phyloP scores from a whole-genome alignment of 2,888 invertebrate species.

The Amphipoea oculea region DNA sequence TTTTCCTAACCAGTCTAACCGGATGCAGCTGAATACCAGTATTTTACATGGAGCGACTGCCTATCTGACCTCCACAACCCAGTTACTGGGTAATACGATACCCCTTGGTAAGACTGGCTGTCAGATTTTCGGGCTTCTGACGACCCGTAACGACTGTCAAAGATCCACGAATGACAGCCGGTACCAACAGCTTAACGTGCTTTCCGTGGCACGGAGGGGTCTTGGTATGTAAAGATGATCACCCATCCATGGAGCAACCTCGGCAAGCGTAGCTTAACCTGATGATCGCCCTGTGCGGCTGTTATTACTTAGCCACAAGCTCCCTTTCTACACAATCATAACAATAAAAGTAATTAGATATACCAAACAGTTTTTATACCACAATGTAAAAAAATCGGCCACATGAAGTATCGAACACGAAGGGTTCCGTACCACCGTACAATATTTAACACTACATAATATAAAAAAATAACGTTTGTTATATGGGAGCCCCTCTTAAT shows the following conservation, averaged over 20 bases:
- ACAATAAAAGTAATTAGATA: not conserved
- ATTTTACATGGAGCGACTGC: too few relatives aligned
- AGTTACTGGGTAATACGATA: not conserved
- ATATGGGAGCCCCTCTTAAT: too few relatives aligned
- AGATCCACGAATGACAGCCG: not conserved
- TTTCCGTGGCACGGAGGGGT: not conserved
- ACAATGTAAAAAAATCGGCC: not conserved
- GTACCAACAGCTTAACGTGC: not conserved
- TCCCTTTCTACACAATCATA: not conserved
- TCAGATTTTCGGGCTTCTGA: too few relatives aligned
- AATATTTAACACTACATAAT: too few relatives aligned
- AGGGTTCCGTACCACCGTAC: too few relatives aligned
- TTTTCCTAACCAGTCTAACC: not conserved
- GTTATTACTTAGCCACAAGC: too few relatives aligned
- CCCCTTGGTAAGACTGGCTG: not conserved
- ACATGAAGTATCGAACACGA: too few relatives aligned
- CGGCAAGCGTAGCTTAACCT: too few relatives aligned
- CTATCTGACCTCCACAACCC: too few relatives aligned
- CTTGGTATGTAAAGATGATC: not conserved
- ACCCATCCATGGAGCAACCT: not conserved
- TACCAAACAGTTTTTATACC: not conserved
- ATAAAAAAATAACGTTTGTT: too few relatives aligned
- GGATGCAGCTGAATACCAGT: not conserved
- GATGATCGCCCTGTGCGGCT: too few relatives aligned
- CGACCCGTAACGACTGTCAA: not conserved